Percentiles rank a stretch among this genome's conserved stretches.
Conservation (phyloP, 2,113 vertebrate genomes). For the Rhinogobius similis region DNA sequence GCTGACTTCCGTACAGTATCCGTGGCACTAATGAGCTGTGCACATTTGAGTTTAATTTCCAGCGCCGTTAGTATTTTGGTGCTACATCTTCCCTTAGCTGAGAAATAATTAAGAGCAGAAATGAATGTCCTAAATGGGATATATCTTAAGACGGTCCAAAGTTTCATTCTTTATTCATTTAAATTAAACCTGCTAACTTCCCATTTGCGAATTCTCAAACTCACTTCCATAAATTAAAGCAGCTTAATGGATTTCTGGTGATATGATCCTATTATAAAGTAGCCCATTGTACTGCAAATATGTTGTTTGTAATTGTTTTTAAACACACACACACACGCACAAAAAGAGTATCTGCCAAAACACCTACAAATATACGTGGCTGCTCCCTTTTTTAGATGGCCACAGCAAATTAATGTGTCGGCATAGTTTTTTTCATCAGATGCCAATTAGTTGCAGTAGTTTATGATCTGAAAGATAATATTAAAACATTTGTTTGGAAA, state of each 20-base stretch:
- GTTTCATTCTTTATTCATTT: conserved; percentile 7
- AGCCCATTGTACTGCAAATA: neutral
- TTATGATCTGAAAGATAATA: neutral
- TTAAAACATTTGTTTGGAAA: neutral
- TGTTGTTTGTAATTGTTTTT: neutral
- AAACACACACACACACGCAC: too few species aligned
- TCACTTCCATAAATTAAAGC: neutral
- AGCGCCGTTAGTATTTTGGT: conserved; percentile 11
- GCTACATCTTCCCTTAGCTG: conserved; percentile 11
- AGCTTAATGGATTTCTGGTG: conserved; percentile 3
- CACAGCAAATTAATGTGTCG: neutral
- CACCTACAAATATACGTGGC: neutral
- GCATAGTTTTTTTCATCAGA: neutral
- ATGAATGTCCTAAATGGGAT: conserved; percentile 8
- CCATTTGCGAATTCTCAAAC: conserved; percentile 6
- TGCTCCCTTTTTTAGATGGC: neutral
- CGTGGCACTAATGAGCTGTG: conserved; percentile 19
- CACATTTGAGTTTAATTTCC: conserved; percentile 2
- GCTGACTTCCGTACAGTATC: conserved; percentile 6
- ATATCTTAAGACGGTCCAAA: conserved; percentile 3
- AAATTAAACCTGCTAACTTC: conserved; percentile 14
- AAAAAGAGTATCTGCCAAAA: neutral
- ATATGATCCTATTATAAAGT: conserved; percentile 8
- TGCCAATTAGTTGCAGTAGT: neutral
- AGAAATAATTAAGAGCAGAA: conserved; percentile 12